Percentiles rank a stretch among this genome's conserved stretches.
Conservation (phyloP, 1,140 invertebrate species). For the Drosophila mojavensis region DNA sequence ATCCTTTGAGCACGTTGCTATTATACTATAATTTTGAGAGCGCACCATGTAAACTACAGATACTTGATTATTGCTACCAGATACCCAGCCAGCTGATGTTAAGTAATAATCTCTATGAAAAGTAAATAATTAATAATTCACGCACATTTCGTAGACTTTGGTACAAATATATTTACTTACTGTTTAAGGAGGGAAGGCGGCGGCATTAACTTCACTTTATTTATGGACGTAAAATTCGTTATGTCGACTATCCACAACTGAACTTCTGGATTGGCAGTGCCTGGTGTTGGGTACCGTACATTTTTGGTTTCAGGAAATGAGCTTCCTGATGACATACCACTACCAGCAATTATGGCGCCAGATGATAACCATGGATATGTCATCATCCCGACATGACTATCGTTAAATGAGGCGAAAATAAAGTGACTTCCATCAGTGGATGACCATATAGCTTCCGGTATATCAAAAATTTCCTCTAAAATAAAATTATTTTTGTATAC, state of each 20-base stretch:
- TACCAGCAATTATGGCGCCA: conserved; percentile 85
- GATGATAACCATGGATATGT: conserved; percentile 91
- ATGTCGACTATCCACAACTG: conserved; percentile 92
- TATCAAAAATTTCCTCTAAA: conserved; percentile 91
- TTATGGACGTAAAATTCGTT: conserved; percentile 87
- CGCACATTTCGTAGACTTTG: neutral
- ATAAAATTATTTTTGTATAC: too few relatives aligned
- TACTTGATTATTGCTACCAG: conserved; percentile 88
- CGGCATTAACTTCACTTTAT: conserved; percentile 88
- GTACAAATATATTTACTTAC: conserved; percentile 85
- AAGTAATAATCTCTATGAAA: conserved; percentile 93
- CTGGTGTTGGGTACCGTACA: conserved; percentile 92
- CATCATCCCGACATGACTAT: conserved; percentile 90
- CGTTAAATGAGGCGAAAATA: conserved; percentile 94
- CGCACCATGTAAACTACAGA: conserved; percentile 96
- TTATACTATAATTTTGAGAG: conserved; percentile 93
- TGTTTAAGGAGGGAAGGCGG: conserved; percentile 89
- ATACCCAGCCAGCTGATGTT: conserved; percentile 95
- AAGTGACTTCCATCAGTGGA: conserved; percentile 92
- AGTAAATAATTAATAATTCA: neutral
- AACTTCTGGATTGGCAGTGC: conserved; percentile 92
- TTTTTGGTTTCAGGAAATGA: conserved; percentile 90
- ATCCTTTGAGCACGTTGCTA: conserved; percentile 90
- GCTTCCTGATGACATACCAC: conserved; percentile 75
- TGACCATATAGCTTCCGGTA: conserved; percentile 92